Conservation (phyloP, 2,888 invertebrate species). For the Falcaria lacertinaria region DNA sequence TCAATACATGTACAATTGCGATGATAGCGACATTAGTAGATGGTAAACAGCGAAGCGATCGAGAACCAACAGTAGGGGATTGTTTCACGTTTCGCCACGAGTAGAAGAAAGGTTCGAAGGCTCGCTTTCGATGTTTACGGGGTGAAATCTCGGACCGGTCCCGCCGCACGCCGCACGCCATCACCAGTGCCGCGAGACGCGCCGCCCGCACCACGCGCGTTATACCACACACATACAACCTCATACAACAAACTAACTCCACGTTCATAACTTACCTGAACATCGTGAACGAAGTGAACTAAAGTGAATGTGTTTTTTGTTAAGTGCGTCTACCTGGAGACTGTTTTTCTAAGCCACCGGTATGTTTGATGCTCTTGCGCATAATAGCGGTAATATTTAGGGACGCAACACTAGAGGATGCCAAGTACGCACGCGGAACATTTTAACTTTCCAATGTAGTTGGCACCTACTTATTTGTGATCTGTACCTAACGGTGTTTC, state of each 20-base stretch:
- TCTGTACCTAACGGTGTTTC: no score
- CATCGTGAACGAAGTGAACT: constrained; percentile 18
- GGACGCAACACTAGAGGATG: constrained; percentile 24
- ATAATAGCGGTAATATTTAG: constrained; percentile 53
- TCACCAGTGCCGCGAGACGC: constrained; percentile 49
- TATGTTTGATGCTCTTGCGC: constrained; percentile 44
- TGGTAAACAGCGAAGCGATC: no score
- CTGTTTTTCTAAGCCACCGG: constrained; percentile 56
- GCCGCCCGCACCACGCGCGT: constrained; percentile 31
- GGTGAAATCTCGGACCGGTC: constrained; percentile 76
- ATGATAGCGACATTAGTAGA: no score
- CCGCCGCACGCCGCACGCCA: constrained; percentile 27
- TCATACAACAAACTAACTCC: constrained; percentile 2
- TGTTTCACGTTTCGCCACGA: constrained; percentile 56
- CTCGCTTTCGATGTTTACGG: constrained; percentile 77
- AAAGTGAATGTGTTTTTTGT: constrained; percentile 31
- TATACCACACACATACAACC: constrained; percentile 6
- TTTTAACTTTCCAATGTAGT: neutral
- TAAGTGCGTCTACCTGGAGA: constrained; percentile 51
- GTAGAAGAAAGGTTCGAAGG: constrained; percentile 68
- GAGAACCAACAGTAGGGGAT: constrained; percentile 42
- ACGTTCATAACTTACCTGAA: constrained; percentile 22
- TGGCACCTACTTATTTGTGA: no score
- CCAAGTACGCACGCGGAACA: neutral
- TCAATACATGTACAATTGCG: no score